phyloP scores from a whole-genome alignment of 2,797 vertebrate species.

The Acestrorhynchus altus region DNA sequence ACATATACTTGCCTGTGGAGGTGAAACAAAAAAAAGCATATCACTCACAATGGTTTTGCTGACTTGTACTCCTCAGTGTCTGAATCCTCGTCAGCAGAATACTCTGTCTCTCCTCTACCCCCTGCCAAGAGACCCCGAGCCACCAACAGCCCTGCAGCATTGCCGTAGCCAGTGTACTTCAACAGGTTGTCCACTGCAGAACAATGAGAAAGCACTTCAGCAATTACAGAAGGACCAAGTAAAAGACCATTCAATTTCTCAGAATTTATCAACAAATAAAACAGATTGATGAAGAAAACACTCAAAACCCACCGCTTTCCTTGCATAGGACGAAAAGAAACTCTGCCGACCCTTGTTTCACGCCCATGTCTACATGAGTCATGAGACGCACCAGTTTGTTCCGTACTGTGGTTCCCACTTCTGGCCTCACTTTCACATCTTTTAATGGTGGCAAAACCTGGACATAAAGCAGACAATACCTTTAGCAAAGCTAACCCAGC shows the following conservation, averaged over 20 bases:
- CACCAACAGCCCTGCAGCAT: slow-evolving; percentile 92
- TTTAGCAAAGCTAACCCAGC: neutral
- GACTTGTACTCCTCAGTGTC: slow-evolving; percentile 98
- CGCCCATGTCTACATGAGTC: slow-evolving; percentile 96
- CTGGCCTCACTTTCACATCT: slow-evolving; percentile 93
- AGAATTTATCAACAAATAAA: too few relatives aligned
- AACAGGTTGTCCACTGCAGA: slow-evolving; percentile 92
- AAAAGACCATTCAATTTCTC: neutral
- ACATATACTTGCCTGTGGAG: too few relatives aligned
- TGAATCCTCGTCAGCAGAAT: slow-evolving; percentile 96
- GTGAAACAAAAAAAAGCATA: neutral
- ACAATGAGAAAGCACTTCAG: neutral
- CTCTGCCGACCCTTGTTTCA: slow-evolving; percentile 96
- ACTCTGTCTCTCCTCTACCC: slow-evolving; percentile 94
- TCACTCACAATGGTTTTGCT: slow-evolving; percentile 88
- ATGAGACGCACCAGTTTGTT: slow-evolving; percentile 98
- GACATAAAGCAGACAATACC: neutral
- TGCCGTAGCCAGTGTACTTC: slow-evolving; percentile 99
- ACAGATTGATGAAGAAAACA: too few relatives aligned
- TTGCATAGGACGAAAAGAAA: slow-evolving; percentile 99
- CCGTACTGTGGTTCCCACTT: slow-evolving; percentile 90
- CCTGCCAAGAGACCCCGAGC: slow-evolving; percentile 92
- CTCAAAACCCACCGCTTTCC: slow-evolving; percentile 92
- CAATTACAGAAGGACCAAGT: neutral
- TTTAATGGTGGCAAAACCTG: slow-evolving; percentile 95